Base-by-base conservation (phyloP, 1,140 invertebrate species). In the Gryon sp. region DNA sequence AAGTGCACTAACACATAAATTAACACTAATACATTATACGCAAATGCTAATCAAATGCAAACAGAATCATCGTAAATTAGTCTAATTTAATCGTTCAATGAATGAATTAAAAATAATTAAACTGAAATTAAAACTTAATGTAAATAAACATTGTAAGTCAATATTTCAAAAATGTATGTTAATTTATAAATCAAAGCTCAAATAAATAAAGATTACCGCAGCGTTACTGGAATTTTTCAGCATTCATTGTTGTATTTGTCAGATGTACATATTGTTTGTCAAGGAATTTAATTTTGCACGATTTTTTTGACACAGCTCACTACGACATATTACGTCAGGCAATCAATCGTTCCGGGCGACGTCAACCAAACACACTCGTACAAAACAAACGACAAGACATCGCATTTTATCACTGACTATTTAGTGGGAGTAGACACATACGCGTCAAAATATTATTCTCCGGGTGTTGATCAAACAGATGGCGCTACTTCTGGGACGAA, bases 381-480 rank as follows among this genome's bases (percentile, higher is more conserved):
- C 28, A 53, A 66, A 66, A 66, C 20, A 66, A 66, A 66, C 30
- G 40, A 38, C 24, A 18, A 34, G 30, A 38, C 57, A 48, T 62
- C 32, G 41, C 30, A 19, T 8, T 57, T 46, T 40, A 18, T 57
- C 52, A 26, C 52, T 11, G n/a, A 28, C 15, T 41, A 26, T 24
- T 57, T 18, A 4, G 52, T 30, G 24, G 2, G 16, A 57, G 9
- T 20, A 20, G 24, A 46, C 43, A 1, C 6, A 5, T 1, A 52
- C 32, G n/a, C 18, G 16, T 36, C 32, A 52, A 36, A 30, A 48
- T 19, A 24, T 7, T 4, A n/a, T n/a, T n/a, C 7, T 7, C 22
- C 22, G 7, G 7, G 3, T 24, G 22, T 7, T 7, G 7, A 24
- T 3, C 22, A 24, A 7, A 24, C 22, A 24, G 22, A 24, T 24